Evolutionary conservation across 2,797 vertebrate species (phyloP), one percentile per base, ranked within the genome.

Genomic region (Botia almorhae): DNA sequence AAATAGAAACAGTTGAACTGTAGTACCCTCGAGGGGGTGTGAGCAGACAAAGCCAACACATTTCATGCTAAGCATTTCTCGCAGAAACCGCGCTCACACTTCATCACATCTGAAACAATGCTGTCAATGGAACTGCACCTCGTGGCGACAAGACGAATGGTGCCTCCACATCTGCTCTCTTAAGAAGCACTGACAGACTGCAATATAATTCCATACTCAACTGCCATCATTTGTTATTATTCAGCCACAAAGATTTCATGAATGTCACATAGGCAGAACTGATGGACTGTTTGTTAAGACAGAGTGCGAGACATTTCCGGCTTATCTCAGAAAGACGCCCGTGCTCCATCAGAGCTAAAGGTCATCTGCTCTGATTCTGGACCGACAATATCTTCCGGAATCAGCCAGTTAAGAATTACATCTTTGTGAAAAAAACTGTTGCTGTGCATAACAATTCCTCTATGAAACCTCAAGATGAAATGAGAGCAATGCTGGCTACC

Each of bases 341-440:
- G 77, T 63, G 56, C 71, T 76, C 71, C 63, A 84, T 83, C 81
- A 84, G 36, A 81, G 36, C 58, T 82, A 86, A 86, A 86, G 81
- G 85, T 84, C 81, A 85, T 61, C 75, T 70, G 73, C 48, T 65
- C 55, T 76, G 78, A 78, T 69, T 53, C 48, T 50, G 39, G 67
- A 82, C 64, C 60, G 64, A 53, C 4, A 36, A 39, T 29, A 65
- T 53, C 33, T 33, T 81, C 81, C 23, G 17, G 33, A 76, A 67
- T 74, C 67, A 76, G 68, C 33, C 17, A 21, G 76, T 74, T 74
- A 68, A 69, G 50, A 56, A 19, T 65, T 77, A 7, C 46, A 70
- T 26, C 39, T 51, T n/a, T 56, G 48, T 12, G 6, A 33, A 43
- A 63, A 39, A 63, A 61, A 50, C 36, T 19, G 69, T 55, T 56